Evolutionary conservation across 2,113 vertebrate genomes (phyloP).

Genomic region (Dicentrarchus labrax): DNA sequence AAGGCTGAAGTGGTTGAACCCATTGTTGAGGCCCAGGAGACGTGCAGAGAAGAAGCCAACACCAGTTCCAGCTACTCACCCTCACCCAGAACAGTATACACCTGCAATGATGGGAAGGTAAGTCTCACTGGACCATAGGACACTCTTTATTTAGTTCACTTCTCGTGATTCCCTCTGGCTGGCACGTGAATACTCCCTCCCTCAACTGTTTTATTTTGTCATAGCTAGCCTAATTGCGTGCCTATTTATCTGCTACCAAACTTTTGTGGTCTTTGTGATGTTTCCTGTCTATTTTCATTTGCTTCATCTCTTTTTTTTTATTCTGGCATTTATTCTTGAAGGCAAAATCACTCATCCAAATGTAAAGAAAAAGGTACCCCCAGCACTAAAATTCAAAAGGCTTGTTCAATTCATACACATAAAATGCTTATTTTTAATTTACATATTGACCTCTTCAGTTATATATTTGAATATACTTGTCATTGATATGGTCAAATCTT

Average conservation of each 20-base stretch:
- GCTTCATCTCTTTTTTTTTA: slow-evolving; percentile 7
- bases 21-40: slow-evolving; percentile 84
- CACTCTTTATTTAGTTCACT: neutral
- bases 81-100: slow-evolving; percentile 86
- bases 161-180: neutral
- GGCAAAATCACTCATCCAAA: slow-evolving; percentile 16
- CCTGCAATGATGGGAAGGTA: slow-evolving; percentile 88
- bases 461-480: neutral
- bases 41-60: slow-evolving; percentile 87
- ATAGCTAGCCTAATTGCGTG: neutral
- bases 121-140: slow-evolving; percentile 14
- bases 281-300: slow-evolving; percentile 5
- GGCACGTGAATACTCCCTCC: neutral
- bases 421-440: neutral
- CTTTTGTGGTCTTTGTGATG: slow-evolving; percentile 4
- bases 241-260: neutral
- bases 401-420: neutral
- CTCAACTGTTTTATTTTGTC: neutral
- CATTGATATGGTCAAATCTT: neutral
- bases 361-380: slow-evolving; percentile 3
- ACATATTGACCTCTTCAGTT: neutral
- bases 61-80: slow-evolving; percentile 88
- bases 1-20: slow-evolving; percentile 87
- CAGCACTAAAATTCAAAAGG: neutral
- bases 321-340: slow-evolving; percentile 3